Evolutionary conservation across 2,888 invertebrate species (phyloP), one percentile per base, ranked within the genome.

Genomic region (Bimastos eiseni): DNA sequence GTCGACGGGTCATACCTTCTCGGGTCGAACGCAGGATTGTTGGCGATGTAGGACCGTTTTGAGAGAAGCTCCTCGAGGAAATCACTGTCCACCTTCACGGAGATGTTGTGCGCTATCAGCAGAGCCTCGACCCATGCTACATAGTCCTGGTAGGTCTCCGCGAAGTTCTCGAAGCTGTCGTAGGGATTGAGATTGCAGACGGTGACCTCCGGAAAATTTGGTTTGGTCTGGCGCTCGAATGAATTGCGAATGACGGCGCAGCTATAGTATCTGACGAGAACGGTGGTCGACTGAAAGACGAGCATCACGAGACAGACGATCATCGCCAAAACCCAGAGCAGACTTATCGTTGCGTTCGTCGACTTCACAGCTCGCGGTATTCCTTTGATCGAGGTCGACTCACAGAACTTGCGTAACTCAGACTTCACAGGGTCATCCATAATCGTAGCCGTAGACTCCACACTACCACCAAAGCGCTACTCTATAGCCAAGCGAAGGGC

Each of bases 181-280:
- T 88, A 88, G 3, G 88, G 88, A 33, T 88, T 88, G 37, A 38
- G 36, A 13, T 88, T 88, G 88, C 88, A 88, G 88, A 88, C 33
- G 37, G 88, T 88, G 24, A 88, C 88, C 88, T 88, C 88, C 37
- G 88, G 88, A 30, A 88, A 88, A 11, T 5, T 88, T 11, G 88
- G 88, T 33, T 36, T 36, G 8, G 38, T 15, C 88, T 37, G 36
- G 6, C 38, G 88, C 88, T 88, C 88, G 88, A 38, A 37, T 24
- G 38, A 34, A 11, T 88, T 36, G 34, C 36, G 36, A 30, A 38
- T 38, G 88, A 88, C 88, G n/a, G 38, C 37, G 36, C 38, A 88
- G 37, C 38, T 36, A 34, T 88, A 88, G 88, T 88, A 88, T 15
- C 13, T 88, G 88, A 88, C 13, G 88, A 88, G 88, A 36, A 88